A percentile compares a stretch with the other conserved stretches of the same genome.
Evolutionary conservation across 2,797 vertebrate genomes (phyloP).

Genomic region (Melanitta fusca): DNA sequence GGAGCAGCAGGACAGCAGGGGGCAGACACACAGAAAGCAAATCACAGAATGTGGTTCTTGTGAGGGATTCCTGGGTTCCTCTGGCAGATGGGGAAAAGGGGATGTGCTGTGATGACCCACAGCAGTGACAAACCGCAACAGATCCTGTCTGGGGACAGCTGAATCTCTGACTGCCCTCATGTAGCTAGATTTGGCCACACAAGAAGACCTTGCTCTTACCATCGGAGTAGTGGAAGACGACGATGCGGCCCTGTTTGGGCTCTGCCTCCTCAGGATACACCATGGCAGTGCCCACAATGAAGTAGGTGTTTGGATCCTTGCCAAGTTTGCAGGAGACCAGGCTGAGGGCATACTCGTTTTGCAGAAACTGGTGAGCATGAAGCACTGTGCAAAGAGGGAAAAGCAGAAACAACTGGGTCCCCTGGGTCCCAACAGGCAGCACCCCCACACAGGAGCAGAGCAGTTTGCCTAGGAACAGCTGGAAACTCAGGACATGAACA

Average conservation of each 20-base stretch:
- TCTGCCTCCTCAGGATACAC: conserved; percentile 98
- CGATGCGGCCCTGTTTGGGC: conserved; percentile 97
- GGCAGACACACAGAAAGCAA: not conserved
- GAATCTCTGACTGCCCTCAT: not conserved
- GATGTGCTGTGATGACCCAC: rapidly evolving
- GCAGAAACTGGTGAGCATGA: conserved; percentile 97
- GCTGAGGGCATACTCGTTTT: conserved; percentile 95
- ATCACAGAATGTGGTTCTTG: not conserved
- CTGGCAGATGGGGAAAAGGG: not conserved
- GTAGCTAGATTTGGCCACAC: not conserved
- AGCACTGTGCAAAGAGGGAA: conserved; percentile 82
- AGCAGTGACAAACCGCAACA: not conserved
- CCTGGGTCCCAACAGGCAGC: not conserved
- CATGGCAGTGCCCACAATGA: conserved; percentile 98
- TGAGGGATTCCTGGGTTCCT: not conserved
- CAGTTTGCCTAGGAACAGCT: not conserved
- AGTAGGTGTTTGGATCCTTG: conserved; percentile 95
- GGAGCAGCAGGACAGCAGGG: not conserved
- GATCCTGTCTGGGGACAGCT: not conserved
- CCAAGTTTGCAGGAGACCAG: conserved; percentile 97
- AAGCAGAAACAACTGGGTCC: not conserved
- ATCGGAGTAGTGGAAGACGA: conserved; percentile 97
- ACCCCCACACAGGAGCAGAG: rapidly evolving
- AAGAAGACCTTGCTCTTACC: conserved; percentile 77
- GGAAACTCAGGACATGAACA: not conserved